These are phyloP conservation scores for Phataginus tetradactyla DNA, from an alignment of 2,797 vertebrate species.

Conservation along the genomic window DNA sequence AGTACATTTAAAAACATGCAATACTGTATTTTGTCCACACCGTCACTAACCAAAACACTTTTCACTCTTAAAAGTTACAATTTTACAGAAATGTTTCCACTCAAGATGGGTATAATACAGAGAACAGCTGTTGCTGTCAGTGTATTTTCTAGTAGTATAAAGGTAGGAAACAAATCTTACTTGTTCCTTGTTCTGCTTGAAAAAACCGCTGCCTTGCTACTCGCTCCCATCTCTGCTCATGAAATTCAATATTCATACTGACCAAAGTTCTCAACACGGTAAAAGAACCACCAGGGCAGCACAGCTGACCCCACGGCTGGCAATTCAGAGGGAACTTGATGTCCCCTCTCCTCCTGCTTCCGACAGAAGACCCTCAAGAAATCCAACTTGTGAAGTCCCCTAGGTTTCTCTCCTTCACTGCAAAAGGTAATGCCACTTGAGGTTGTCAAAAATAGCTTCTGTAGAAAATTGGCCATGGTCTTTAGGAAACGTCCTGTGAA, in stretches of 20 bases:
- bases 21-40: constrained; percentile 84
- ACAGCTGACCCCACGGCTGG: neutral
- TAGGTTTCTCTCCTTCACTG: constrained; percentile 76
- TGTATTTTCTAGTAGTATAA: constrained; percentile 81
- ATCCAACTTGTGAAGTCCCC: constrained; percentile 75
- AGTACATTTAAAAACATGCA: constrained; percentile 83
- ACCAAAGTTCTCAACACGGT: constrained; percentile 82
- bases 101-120: constrained; percentile 84
- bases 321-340: neutral
- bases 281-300: constrained; percentile 83
- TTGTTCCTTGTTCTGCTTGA: constrained; percentile 82
- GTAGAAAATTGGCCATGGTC: constrained; percentile 88
- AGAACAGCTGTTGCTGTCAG: constrained; percentile 85
- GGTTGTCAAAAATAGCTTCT: constrained; percentile 90
- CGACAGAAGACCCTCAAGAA: constrained; percentile 78
- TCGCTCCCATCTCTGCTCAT: constrained; percentile 77
- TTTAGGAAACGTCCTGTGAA: constrained; percentile 88
- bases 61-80: constrained; percentile 69
- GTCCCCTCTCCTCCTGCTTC: constrained; percentile 60
- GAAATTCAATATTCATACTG: constrained; percentile 77
- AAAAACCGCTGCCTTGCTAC: constrained; percentile 75
- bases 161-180: constrained; percentile 81
- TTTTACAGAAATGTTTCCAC: constrained; percentile 72
- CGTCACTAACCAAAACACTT: constrained; percentile 83
- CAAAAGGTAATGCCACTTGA: constrained; percentile 86